A percentile compares a stretch with the other conserved stretches of the same genome.
Evolutionary conservation across 2,888 invertebrate genomes (phyloP).

Genomic region (Melangyna quadrimaculata): DNA sequence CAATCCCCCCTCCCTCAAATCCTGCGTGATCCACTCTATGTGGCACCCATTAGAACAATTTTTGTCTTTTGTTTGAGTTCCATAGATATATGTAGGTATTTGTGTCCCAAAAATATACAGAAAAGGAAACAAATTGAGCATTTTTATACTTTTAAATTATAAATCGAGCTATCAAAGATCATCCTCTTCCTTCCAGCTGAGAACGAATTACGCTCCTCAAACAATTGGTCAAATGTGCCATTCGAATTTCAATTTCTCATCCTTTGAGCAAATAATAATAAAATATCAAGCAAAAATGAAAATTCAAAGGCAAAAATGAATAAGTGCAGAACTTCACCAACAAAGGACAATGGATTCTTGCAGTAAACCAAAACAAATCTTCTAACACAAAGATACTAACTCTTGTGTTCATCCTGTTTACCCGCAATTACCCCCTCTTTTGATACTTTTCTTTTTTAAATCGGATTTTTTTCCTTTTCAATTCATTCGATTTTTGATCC

Average conservation of each 20-base stretch:
- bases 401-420: constrained; percentile 42
- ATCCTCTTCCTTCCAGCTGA: neutral
- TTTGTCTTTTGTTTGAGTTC: too few species aligned
- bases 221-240: constrained; percentile 37
- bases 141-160: neutral
- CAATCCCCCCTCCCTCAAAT: too few species aligned
- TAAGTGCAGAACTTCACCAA: constrained; percentile 11
- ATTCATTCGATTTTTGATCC: constrained; percentile 56
- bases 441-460: constrained; percentile 31
- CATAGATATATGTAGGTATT: too few species aligned
- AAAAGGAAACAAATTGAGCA: neutral
- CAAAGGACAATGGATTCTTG: neutral
- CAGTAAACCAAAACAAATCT: constrained; percentile 10
- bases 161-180: neutral
- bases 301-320: neutral
- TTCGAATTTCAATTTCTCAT: constrained; percentile 60
- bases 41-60: too few species aligned
- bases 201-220: neutral
- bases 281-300: neutral
- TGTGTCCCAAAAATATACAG: neutral
- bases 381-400: constrained; percentile 25
- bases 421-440: constrained; percentile 31
- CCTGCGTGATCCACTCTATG: too few species aligned
- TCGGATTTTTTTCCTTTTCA: constrained; percentile 27
- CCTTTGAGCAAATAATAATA: constrained; percentile 43